These are phyloP conservation scores for Rousettus madagascariensis DNA, from an alignment of 2,797 vertebrate species.

Conservation along the genomic window DNA sequence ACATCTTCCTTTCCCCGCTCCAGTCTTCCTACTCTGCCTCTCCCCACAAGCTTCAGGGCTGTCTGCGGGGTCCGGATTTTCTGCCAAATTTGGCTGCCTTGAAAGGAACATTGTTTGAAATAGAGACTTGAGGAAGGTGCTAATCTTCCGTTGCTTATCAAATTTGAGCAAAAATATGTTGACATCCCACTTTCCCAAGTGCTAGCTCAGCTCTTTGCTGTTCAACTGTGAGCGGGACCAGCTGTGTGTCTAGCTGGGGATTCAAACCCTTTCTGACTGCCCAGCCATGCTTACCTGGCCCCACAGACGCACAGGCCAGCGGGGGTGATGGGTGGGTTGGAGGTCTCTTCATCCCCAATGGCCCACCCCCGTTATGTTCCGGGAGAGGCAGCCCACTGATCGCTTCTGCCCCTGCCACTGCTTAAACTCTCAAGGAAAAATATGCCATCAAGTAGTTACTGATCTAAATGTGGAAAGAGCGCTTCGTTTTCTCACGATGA, in stretches of 20 bases:
- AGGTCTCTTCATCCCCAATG: background rate
- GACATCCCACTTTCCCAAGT: conserved; percentile 71
- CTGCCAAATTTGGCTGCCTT: conserved; percentile 71
- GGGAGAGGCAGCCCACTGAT: background rate
- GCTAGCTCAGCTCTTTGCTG: conserved; percentile 67
- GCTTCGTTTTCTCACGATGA: conserved; percentile 79
- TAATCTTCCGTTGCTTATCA: conserved; percentile 68
- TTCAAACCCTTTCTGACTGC: background rate
- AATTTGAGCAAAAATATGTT: conserved; percentile 77
- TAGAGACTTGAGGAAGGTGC: conserved; percentile 74
- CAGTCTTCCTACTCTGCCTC: background rate
- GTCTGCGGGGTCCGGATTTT: conserved; percentile 74
- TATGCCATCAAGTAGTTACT: conserved; percentile 61
- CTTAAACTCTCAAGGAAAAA: conserved; percentile 60
- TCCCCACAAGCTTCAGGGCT: conserved; percentile 55
- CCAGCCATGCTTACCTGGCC: background rate
- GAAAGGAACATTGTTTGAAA: conserved; percentile 72
- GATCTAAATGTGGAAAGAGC: conserved; percentile 74
- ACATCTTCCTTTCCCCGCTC: background rate
- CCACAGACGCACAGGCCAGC: background rate
- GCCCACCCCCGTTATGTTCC: background rate
- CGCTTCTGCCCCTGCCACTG: conserved; percentile 24
- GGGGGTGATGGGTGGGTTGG: rapidly evolving
- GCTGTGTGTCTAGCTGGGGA: conserved; percentile 23
- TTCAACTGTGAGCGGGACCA: conserved; percentile 38